Evolutionary conservation across 2,113 vertebrate species (phyloP).

Genomic region (Dendropsophus ebraccatus): DNA sequence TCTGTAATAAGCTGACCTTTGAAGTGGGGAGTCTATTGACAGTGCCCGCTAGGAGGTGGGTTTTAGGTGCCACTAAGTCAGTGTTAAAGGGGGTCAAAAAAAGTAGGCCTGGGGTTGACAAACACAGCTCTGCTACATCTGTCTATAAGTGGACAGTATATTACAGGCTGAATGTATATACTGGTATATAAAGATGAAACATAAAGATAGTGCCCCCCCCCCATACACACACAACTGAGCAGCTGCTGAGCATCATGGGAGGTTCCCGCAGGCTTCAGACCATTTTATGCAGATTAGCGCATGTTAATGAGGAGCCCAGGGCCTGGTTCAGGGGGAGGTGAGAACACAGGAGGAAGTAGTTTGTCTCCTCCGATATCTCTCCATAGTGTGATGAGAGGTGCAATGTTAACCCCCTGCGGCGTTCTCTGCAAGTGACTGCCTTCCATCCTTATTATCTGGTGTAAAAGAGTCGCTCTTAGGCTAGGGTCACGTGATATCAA

Average conservation of each 20-base stretch:
- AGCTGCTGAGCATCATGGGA: constrained; percentile 26
- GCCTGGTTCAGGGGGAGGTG: constrained; percentile 8
- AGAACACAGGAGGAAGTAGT: background rate
- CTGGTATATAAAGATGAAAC: background rate
- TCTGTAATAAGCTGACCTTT: constrained; percentile 1
- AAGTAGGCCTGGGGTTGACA: too few species aligned
- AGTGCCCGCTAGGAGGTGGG: background rate
- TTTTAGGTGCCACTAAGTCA: background rate
- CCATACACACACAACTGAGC: background rate
- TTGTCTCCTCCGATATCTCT: constrained; percentile 16
- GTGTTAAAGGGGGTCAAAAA: background rate
- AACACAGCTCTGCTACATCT: background rate
- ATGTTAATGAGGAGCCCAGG: constrained; percentile 1
- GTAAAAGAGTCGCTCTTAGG: background rate
- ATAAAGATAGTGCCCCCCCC: too few species aligned
- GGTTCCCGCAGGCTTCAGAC: background rate
- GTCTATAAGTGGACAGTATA: background rate
- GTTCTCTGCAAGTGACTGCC: background rate
- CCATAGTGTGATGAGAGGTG: background rate
- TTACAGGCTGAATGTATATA: background rate
- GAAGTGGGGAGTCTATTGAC: background rate
- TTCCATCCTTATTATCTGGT: background rate
- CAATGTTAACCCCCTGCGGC: background rate
- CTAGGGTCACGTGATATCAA: background rate
- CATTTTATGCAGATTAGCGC: constrained; percentile 40